Percentiles rank a stretch among this genome's conserved stretches.
These are phyloP conservation scores for Albula goreensis DNA, from an alignment of 2,113 vertebrate genomes.

Conservation along the genomic window DNA sequence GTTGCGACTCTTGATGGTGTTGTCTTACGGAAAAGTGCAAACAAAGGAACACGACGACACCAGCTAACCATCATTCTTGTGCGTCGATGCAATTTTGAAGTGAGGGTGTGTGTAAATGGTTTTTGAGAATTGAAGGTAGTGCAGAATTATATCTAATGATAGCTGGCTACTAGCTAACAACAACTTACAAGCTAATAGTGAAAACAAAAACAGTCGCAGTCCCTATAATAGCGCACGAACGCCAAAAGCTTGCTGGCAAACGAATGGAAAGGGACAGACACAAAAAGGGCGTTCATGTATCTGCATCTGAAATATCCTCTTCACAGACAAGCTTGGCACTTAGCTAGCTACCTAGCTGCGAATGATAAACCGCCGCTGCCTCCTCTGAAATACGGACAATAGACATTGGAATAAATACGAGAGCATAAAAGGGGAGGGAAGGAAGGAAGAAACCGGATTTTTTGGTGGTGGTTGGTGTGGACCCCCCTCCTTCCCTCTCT, in stretches of 20 bases:
- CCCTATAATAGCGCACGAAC: slow-evolving; percentile 26
- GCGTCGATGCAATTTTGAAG: not conserved
- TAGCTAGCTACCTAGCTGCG: not conserved
- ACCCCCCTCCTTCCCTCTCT: slow-evolving; percentile 44
- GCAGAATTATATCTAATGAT: not conserved
- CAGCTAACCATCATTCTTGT: not conserved
- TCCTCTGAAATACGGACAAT: slow-evolving; percentile 62
- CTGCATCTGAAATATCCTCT: not conserved
- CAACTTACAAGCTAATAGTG: not conserved
- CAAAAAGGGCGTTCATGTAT: not conserved
- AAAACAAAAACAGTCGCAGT: slow-evolving; percentile 26
- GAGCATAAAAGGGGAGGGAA: slow-evolving; percentile 46
- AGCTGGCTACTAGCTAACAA: not conserved
- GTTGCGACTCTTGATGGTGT: not conserved
- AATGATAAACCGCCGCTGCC: slow-evolving; percentile 37
- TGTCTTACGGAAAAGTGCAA: not conserved
- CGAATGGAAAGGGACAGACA: not conserved
- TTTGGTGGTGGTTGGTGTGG: slow-evolving; percentile 62
- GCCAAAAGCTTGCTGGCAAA: not conserved
- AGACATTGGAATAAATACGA: slow-evolving; percentile 64
- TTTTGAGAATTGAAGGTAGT: slow-evolving; percentile 1
- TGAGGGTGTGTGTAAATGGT: slow-evolving; percentile 6
- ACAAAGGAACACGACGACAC: slow-evolving; percentile 11
- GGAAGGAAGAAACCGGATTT: slow-evolving; percentile 57
- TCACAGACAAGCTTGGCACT: not conserved